These are phyloP conservation scores for Tachypleus tridentatus DNA, from an alignment of 1,140 invertebrate species.

Conservation along the genomic window DNA sequence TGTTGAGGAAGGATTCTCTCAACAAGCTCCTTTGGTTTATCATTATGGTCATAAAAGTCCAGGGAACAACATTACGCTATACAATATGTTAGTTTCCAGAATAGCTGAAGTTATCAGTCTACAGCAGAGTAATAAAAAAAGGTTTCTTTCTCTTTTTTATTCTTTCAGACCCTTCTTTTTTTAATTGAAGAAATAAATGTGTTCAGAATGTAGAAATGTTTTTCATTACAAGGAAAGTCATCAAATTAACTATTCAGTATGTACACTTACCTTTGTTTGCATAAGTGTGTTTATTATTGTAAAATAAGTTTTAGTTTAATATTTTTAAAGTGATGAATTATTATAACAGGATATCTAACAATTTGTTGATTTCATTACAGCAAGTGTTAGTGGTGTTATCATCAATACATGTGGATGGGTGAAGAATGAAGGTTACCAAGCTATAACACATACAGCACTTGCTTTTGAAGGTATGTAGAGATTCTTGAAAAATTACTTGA, in stretches of 20 bases:
- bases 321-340: no score
- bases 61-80: constrained; percentile 63
- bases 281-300: background rate
- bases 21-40: constrained; percentile 81
- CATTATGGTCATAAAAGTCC: constrained; percentile 84
- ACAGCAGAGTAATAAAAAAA: constrained; percentile 19
- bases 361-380: background rate
- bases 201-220: background rate
- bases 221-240: background rate
- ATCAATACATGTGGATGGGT: constrained; percentile 99
- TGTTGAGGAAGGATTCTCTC: constrained; percentile 84
- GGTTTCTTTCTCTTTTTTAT: constrained; percentile 23
- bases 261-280: background rate
- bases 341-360: no score
- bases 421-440: constrained; percentile 34
- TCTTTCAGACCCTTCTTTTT: background rate
- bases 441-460: constrained; percentile 60
- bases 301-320: background rate
- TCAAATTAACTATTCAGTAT: background rate
- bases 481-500: background rate
- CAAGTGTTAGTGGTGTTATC: constrained; percentile 65
- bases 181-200: background rate
- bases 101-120: constrained; percentile 67
- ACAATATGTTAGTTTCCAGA: constrained; percentile 68
- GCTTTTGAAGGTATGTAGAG: constrained; percentile 65